Evolutionary conservation across 2,888 invertebrate species (phyloP).

Genomic region (Erebia ligea): DNA sequence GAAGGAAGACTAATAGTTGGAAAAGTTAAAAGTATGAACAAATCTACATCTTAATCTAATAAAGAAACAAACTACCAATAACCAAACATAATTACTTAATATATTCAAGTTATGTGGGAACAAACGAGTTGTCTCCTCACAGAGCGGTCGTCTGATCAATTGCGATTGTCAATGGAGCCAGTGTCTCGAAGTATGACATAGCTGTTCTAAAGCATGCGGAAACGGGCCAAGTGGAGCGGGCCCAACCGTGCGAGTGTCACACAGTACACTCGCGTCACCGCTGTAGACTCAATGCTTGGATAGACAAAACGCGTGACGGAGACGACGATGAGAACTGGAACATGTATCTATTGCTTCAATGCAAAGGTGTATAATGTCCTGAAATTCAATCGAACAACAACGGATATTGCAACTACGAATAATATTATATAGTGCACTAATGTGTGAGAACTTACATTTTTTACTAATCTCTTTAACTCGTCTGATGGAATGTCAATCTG

Average conservation of each 20-base stretch:
- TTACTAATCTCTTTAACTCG: too few species aligned
- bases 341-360: too few species aligned
- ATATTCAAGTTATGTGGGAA: conserved; percentile 25
- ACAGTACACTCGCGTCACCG: conserved; percentile 4
- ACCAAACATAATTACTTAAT: conserved; percentile 15
- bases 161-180: conserved; percentile 22
- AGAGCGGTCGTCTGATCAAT: conserved; percentile 5
- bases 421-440: too few species aligned
- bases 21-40: background rate
- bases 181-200: conserved; percentile 33
- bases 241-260: conserved; percentile 14
- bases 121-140: conserved; percentile 15
- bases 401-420: too few species aligned
- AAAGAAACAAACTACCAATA: background rate
- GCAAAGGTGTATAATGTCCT: too few species aligned
- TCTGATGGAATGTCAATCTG: too few species aligned
- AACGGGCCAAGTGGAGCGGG: conserved; percentile 33
- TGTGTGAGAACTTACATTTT: too few species aligned
- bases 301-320: too few species aligned
- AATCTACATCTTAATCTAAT: background rate
- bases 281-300: too few species aligned
- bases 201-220: conserved; percentile 35
- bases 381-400: too few species aligned
- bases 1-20: background rate
- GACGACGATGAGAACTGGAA: too few species aligned